These are phyloP conservation scores for Isurus oxyrinchus DNA, from an alignment of 2,113 vertebrate genomes.

Conservation along the genomic window DNA sequence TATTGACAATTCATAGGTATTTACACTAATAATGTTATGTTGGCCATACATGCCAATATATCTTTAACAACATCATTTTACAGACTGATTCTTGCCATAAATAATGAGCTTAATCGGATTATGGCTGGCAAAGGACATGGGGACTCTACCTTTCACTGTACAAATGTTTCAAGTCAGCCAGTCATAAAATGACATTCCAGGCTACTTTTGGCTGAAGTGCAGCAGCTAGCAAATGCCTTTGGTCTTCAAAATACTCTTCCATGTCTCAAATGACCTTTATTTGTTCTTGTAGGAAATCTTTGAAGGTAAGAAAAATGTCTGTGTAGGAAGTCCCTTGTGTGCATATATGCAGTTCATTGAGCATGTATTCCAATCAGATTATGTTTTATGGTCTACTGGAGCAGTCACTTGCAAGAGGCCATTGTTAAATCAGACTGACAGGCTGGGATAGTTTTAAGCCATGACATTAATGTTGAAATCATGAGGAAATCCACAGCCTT, in stretches of 20 bases:
- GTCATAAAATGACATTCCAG: not conserved
- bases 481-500: not conserved
- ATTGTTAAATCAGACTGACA: slow-evolving; percentile 9
- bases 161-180: not conserved
- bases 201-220: not conserved
- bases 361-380: slow-evolving; percentile 12
- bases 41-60: not conserved
- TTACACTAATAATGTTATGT: not conserved
- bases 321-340: not conserved
- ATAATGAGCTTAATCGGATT: not conserved
- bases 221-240: not conserved
- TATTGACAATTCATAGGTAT: not conserved
- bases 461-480: slow-evolving; percentile 1
- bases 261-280: not conserved
- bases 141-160: not conserved
- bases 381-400: not conserved
- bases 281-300: slow-evolving; percentile 12
- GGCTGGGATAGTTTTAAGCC: not conserved
- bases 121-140: not conserved
- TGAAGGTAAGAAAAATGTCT: not conserved
- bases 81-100: not conserved
- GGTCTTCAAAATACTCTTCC: not conserved
- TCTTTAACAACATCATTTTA: not conserved
- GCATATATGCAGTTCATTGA: not conserved
- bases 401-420: not conserved